Base-by-base conservation (phyloP, 2,888 invertebrate genomes). In the Acronicta aceris region DNA sequence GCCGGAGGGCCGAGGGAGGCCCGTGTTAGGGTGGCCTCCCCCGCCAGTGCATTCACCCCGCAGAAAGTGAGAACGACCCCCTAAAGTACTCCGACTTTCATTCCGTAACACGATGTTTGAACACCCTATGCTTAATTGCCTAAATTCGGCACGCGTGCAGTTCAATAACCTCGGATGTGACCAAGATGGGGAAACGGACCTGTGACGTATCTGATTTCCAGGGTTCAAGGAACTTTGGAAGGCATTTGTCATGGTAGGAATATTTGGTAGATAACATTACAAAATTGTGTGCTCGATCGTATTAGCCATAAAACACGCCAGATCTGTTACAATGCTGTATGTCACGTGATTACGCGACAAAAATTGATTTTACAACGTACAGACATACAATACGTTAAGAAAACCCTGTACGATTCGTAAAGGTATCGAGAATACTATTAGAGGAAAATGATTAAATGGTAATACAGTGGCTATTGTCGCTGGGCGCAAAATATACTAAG, bases 1-100 rank as follows among this genome's bases (percentile, higher is more conserved):
- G 84, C 85, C 83, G 85, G 85, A 86, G 89, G 87, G 87, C 83
- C 65, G 71, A 81, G 83, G 85, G 87, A 82, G 89, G 87, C 83
- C 82, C 79, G 84, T 82, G 80, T 70, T 74, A 86, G 90, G 89
- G 89, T 83, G 89, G 86, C 84, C 86, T 75, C 89, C 89, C 91
- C 89, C 88, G 84, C 71, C 81, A 88, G 94, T 93, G 93, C 94
- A 94, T 93, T 94, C 94, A 93, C 93, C 94, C 92, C 92, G 87
- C 81, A 84, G 93, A 93, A 93, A 94, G 93, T 90, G 92, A 93
- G 90, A 91, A 84, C 86, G 82, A 76, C 86, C 88, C 90, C 89
- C 86, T 79, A 82, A 79, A 82, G 81, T 59, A 82, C 81, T 68
- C 74, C 83, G 82, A 87, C 87, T 86, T 89, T 88, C 90, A 89